Base-by-base conservation (phyloP, 2,113 vertebrate genomes). In the Bubo scandiacus region DNA sequence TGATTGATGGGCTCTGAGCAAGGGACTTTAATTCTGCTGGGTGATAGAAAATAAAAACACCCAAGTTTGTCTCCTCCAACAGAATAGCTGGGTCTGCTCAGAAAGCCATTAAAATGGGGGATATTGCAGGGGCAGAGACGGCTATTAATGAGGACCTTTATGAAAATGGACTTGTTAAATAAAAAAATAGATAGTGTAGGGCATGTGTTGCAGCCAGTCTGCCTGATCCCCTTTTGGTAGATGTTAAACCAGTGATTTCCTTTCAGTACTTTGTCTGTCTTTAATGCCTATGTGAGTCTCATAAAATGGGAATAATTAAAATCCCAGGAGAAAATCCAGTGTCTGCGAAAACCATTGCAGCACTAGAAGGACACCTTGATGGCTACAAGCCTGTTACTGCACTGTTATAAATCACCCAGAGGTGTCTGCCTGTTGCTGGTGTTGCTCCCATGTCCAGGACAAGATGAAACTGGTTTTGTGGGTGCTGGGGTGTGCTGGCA, bases 381-480 rank as follows among this genome's bases (percentile, higher is more conserved):
- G n/a, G 34, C 36, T 43, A 3, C 65, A 7, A 36, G 18, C 23
- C 36, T 9, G 11, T 2, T 42, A 16, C 45, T 47, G 23, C 25
- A 2, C 51, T 0, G 1, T 2, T 15, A 4, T 2, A 32, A 29
- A 20, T 20, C 45, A 57, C 9, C 36, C 79, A 8, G 9, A 32
- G 51, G 26, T 1, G 4, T 16, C 49, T 49, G 38, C 17, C 29
- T 11, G 0, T 30, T 3, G 6, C 57, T 47, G 43, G 65, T 11
- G 8, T 5, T 16, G 36, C 30, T 75, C 23, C 36, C 15, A 1
- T 0, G 0, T 38, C 14, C 36, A 6, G 45, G 45, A 29, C 0
- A 9, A 57, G 70, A 4, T 16, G 57, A 30, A 80, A 3, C 18
- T 57, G 13, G 40, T 6, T 71, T 38, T 38, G 38, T 5, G 5